Conservation (phyloP, 2,888 invertebrate genomes). For the Eustalomyia histrio region DNA sequence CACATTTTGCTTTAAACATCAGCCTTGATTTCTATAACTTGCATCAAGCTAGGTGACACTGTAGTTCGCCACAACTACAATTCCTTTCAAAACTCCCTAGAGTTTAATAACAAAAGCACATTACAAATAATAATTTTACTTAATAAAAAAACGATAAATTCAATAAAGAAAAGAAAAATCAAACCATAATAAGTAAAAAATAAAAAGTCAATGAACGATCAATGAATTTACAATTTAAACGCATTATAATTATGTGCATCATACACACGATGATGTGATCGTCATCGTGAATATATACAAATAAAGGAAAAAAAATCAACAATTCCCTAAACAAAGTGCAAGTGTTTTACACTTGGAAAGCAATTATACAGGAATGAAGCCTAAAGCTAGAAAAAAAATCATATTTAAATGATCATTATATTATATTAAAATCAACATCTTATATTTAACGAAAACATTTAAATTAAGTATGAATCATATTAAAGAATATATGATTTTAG, state of each 20-base stretch:
- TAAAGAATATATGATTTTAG: too few species aligned
- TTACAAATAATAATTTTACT: slow-evolving; percentile 29
- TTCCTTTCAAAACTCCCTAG: slow-evolving; percentile 46
- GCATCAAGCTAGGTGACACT: too few species aligned
- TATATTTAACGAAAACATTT: too few species aligned
- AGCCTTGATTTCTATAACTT: too few species aligned
- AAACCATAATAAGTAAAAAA: slow-evolving; percentile 48
- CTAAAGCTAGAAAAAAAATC: too few species aligned
- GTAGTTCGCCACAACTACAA: neutral
- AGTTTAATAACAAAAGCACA: slow-evolving; percentile 45
- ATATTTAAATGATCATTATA: too few species aligned
- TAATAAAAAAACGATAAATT: slow-evolving; percentile 5
- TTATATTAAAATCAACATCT: too few species aligned
- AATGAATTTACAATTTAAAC: slow-evolving; percentile 63
- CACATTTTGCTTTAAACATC: too few species aligned
- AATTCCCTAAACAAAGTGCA: slow-evolving; percentile 53
- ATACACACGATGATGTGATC: slow-evolving; percentile 41
- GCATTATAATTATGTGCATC: slow-evolving; percentile 53
- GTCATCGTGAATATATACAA: slow-evolving; percentile 29
- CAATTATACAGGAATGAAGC: too few species aligned
- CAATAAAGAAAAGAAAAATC: slow-evolving; percentile 52
- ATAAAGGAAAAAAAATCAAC: slow-evolving; percentile 39
- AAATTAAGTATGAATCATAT: too few species aligned
- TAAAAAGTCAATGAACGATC: slow-evolving; percentile 66
- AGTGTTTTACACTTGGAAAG: slow-evolving; percentile 25